Base-by-base conservation (phyloP, 2,113 vertebrate genomes). In the Dascyllus trimaculatus region DNA sequence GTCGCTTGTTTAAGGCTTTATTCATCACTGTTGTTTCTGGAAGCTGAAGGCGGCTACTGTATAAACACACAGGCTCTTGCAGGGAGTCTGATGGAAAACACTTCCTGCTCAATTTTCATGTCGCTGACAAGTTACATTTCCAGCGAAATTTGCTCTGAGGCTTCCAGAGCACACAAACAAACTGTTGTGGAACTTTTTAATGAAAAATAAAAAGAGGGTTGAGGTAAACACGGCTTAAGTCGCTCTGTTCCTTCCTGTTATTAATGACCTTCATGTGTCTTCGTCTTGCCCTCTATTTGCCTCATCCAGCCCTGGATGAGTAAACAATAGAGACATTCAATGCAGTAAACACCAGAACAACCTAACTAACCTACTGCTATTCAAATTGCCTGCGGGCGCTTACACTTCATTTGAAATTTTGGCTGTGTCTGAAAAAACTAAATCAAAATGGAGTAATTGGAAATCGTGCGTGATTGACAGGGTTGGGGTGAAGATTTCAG, bases 21-120 rank as follows among this genome's bases (percentile, higher is more conserved):
- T 85, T 85, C 63, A 73, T 69, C 62, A 38, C 45, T 75, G 57
- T 64, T 72, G 73, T 78, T 82, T 67, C 21, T 14, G 83, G 83
- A 74, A 35, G 67, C 62, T 62, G 65, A 62, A 70, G 51, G 74
- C 48, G 2, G 45, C 43, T 61, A 46, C 32, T 66, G 26, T n/a
- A 17, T 5, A 59, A 80, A 75, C 71, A 73, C 70, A 29, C 43
- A 25, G 4, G n/a, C 53, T 76, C 67, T 69, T 15, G 19, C 68
- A 25, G 54, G 15, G 62, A 60, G 52, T 45, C 52, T 25, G 38
- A 74, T 59, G 56, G 56, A n/a, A 63, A 56, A 40, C 18, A n/a
- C 24, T 49, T 78, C 70, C 54, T 38, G 40, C 38, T 71, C 32
- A 59, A 32, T 45, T 71, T 75, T 61, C 49, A 75, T 9, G 11